Evolutionary conservation across 2,888 invertebrate genomes (phyloP).

Genomic region (Eugnorisma glareosa): DNA sequence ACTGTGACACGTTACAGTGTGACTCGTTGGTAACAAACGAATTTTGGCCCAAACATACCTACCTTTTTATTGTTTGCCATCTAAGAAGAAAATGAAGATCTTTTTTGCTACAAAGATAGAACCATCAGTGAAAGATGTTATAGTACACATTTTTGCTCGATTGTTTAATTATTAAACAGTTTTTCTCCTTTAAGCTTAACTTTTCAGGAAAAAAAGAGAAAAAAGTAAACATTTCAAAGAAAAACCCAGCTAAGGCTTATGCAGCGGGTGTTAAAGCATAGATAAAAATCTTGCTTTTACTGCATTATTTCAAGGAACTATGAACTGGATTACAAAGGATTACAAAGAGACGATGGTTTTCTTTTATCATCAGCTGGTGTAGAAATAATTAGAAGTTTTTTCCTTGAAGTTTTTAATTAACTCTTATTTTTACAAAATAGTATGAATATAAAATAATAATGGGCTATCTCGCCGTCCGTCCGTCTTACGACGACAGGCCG

Average conservation of each 20-base stretch:
- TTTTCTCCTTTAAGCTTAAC: background rate
- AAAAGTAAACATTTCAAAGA: background rate
- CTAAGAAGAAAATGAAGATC: background rate
- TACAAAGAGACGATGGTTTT: background rate
- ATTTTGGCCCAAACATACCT: background rate
- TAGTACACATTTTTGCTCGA: background rate
- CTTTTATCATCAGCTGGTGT: background rate
- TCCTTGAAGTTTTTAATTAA: background rate
- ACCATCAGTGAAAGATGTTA: background rate
- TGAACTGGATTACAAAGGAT: slow-evolving; percentile 8
- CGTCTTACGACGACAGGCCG: no score
- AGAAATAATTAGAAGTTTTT: background rate
- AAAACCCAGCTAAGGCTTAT: slow-evolving; percentile 4
- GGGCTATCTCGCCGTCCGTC: no score
- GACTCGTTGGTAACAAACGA: no score
- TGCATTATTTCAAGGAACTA: slow-evolving; percentile 10
- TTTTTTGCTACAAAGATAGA: background rate
- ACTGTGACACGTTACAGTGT: no score
- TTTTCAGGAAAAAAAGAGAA: background rate
- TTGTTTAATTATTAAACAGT: background rate
- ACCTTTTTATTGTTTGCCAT: background rate
- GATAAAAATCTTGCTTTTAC: slow-evolving; percentile 4
- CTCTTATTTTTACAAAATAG: background rate
- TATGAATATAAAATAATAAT: no score
- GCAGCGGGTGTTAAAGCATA: background rate